phyloP scores from a whole-genome alignment of 2,888 invertebrate genomes.

The Cosmia trapezina region DNA sequence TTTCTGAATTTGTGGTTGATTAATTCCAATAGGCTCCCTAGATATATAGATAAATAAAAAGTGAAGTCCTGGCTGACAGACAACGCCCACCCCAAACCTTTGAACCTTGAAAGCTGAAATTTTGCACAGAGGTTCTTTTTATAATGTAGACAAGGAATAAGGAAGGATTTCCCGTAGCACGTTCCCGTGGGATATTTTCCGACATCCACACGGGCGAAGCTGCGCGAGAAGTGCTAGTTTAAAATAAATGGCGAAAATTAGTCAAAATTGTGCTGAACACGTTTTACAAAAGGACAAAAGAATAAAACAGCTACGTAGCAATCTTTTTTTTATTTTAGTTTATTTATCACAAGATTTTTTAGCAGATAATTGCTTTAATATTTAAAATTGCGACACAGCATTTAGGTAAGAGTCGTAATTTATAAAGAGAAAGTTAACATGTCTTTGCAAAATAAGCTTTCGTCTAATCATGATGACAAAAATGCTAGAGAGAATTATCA shows the following conservation, averaged over 20 bases:
- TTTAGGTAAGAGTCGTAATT: conserved; percentile 18
- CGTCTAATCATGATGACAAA: conserved; percentile 46
- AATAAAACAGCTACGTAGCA: neutral
- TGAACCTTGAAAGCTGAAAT: too few species aligned
- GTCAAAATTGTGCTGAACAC: too few species aligned
- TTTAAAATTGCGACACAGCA: conserved; percentile 17
- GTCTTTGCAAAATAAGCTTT: conserved; percentile 35
- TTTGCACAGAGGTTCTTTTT: too few species aligned
- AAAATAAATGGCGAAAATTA: neutral
- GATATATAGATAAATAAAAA: neutral
- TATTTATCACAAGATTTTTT: neutral
- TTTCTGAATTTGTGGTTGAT: neutral
- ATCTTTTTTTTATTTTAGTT: neutral
- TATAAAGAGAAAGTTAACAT: conserved; percentile 41
- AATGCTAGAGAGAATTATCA: conserved; percentile 1
- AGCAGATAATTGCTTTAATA: neutral
- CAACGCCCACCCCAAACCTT: too few species aligned
- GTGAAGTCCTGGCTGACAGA: too few species aligned
- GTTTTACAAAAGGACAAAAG: too few species aligned
- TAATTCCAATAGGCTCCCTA: neutral
- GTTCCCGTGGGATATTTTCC: too few species aligned
- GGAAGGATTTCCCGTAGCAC: too few species aligned
- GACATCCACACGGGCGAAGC: too few species aligned
- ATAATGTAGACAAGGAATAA: too few species aligned
- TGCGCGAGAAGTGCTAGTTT: too few species aligned